Percentiles rank a stretch among this genome's conserved stretches.
Evolutionary conservation across 2,888 invertebrate genomes (phyloP).

Genomic region (Hetaerina titia): DNA sequence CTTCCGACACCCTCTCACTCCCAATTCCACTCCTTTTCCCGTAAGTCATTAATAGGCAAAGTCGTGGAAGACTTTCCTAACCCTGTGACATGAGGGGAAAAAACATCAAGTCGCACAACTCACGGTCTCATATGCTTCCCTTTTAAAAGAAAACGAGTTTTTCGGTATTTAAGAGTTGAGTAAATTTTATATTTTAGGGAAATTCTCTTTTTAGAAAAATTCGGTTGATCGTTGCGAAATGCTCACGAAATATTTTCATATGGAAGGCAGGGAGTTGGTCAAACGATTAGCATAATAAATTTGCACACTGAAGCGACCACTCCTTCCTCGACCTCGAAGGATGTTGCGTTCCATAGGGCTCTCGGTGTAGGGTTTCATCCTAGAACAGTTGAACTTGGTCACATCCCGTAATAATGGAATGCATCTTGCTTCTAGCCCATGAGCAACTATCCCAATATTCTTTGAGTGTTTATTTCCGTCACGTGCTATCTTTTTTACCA

Average conservation of each 20-base stretch:
- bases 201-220: neutral
- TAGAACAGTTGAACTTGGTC: too few relatives aligned
- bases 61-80: constrained; percentile 41
- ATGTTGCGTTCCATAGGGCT: too few relatives aligned
- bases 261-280: too few relatives aligned
- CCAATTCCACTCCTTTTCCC: neutral
- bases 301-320: too few relatives aligned
- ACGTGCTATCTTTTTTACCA: too few relatives aligned
- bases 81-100: neutral
- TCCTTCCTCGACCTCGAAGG: too few relatives aligned
- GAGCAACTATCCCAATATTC: too few relatives aligned
- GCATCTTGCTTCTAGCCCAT: too few relatives aligned
- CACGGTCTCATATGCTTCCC: neutral
- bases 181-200: neutral
- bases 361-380: too few relatives aligned
- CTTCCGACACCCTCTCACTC: neutral
- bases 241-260: neutral
- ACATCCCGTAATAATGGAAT: too few relatives aligned
- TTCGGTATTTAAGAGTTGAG: neutral
- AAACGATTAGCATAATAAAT: too few relatives aligned
- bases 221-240: neutral
- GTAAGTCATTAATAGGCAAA: constrained; percentile 50
- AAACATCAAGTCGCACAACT: neutral
- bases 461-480: too few relatives aligned
- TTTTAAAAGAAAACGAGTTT: neutral